Evolutionary conservation across 2,888 invertebrate species (phyloP).

Genomic region (Elmis aenea): DNA sequence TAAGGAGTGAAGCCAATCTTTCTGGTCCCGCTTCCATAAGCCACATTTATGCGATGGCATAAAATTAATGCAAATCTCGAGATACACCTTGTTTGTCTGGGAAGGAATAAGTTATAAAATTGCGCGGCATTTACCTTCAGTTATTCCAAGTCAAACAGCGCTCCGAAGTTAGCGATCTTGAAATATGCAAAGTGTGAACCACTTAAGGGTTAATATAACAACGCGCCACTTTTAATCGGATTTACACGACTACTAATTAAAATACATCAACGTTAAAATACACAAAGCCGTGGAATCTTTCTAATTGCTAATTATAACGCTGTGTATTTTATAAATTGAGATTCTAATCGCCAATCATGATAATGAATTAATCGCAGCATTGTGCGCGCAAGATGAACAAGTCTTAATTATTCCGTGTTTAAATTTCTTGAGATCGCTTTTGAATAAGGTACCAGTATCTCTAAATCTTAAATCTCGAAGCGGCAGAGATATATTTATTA

Average conservation of each 20-base stretch:
- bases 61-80: conserved; percentile 49
- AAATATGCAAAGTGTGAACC: conserved; percentile 45
- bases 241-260: conserved; percentile 47
- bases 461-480: too few species aligned
- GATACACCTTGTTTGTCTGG: conserved; percentile 46
- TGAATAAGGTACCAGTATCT: conserved; percentile 18
- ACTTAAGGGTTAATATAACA: conserved; percentile 44
- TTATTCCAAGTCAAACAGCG: conserved; percentile 26
- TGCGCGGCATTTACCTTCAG: conserved; percentile 40
- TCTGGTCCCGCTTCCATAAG: conserved; percentile 28
- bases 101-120: conserved; percentile 42
- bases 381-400: conserved; percentile 38
- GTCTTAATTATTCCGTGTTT: conserved; percentile 22
- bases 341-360: conserved; percentile 48
- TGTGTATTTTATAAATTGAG: conserved; percentile 50
- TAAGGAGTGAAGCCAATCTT: conserved; percentile 23
- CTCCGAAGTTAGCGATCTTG: conserved; percentile 31
- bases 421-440: conserved; percentile 20
- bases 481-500: too few species aligned
- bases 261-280: conserved; percentile 45
- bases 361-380: conserved; percentile 48
- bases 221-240: conserved; percentile 46
- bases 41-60: conserved; percentile 47
- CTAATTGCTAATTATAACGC: conserved; percentile 49
- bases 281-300: conserved; percentile 42